These are phyloP conservation scores for Phengaris arion DNA, from an alignment of 2,888 invertebrate species.

Conservation along the genomic window DNA sequence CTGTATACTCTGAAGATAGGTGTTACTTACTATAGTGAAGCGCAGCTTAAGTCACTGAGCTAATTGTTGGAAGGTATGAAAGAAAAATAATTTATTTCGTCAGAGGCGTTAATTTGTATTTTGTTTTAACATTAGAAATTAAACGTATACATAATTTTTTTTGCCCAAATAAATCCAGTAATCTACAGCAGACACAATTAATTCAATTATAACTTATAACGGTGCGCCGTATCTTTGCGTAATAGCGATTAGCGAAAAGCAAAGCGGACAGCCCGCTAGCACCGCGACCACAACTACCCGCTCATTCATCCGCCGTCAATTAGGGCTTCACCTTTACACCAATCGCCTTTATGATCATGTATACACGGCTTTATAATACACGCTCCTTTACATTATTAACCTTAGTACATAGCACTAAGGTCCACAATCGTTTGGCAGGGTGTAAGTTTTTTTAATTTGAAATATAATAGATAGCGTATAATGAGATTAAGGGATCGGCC, in stretches of 20 bases:
- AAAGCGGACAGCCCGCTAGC: constrained; percentile 38
- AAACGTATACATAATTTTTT: no score
- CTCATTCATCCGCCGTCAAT: constrained; percentile 64
- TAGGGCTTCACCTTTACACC: constrained; percentile 67
- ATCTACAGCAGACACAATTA: no score
- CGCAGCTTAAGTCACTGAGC: no score
- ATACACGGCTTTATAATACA: constrained; percentile 2
- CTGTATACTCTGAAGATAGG: no score
- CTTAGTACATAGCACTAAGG: background rate
- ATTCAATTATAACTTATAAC: no score
- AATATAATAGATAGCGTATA: constrained; percentile 15
- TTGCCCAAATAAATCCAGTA: no score
- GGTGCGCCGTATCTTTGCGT: background rate
- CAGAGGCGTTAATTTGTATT: no score
- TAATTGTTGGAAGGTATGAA: no score
- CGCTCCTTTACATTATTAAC: constrained; percentile 40
- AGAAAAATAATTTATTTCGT: no score
- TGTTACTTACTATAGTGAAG: no score
- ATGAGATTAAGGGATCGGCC: constrained; percentile 19
- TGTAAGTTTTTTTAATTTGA: background rate
- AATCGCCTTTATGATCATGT: constrained; percentile 28
- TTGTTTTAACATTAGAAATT: no score
- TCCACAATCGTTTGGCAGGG: background rate
- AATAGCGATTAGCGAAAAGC: background rate
- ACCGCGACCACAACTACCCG: constrained; percentile 41